Base-by-base conservation (phyloP, 2,888 invertebrate species). In the Gortyna flavago region DNA sequence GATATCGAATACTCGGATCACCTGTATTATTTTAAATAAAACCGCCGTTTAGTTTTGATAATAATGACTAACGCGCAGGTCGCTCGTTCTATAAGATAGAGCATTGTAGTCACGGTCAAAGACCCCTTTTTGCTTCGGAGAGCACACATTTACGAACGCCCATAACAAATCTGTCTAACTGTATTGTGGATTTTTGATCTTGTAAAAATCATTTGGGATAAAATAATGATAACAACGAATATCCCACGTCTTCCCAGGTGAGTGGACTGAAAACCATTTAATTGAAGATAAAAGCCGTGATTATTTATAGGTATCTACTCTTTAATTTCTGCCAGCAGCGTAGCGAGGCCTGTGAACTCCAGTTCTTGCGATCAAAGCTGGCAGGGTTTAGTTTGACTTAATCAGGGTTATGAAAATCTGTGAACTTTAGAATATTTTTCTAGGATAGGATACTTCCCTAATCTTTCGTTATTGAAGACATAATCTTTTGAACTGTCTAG, bases 31-130 rank as follows among this genome's bases (percentile, higher is more conserved):
- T 79, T 48, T 61, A 25, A 3, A 54, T 80, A 61, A n/a, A 35
- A 1, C 18, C 9, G 16, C 18, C 2, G 29, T n/a, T 32, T 64
- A 64, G 29, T n/a, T 72, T 35, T 48, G 35, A 6, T 66, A 18
- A 41, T 7, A 57, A 29, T 35, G 25, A 32, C 16, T 48, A 38
- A 21, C 8, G 64, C 48, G 64, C n/a, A 32, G 38, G n/a, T 79
- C 13, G 64, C 11, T 44, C 32, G 80, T 54, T 74, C 44, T 68
- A 41, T 35, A 64, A 80, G 48, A 68, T 69, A 66, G 16, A 65
- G 16, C 69, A 76, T 66, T 70, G 21, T 69, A 59, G 51, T 81
- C 51, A 59, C 51, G 76, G 80, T 76, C 77, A 80, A 67, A 67
- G 69, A 80, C 81, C 59, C n/a, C 66, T 75, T n/a, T 59, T 71